These are phyloP conservation scores for Nerophis ophidion DNA, from an alignment of 2,113 vertebrate species.

Conservation along the genomic window DNA sequence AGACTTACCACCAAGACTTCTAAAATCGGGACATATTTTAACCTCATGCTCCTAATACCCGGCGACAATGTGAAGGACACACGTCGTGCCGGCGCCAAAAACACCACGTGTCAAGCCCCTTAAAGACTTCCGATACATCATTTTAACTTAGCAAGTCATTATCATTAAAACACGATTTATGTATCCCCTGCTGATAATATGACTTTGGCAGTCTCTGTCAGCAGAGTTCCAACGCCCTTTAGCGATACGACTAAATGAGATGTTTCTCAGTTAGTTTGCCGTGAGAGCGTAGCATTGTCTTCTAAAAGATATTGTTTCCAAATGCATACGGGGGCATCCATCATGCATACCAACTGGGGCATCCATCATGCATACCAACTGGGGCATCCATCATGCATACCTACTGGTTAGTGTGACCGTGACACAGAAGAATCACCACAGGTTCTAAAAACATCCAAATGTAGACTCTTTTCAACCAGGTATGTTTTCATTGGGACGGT, in stretches of 20 bases:
- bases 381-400: neutral
- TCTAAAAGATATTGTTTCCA: neutral
- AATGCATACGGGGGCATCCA: neutral
- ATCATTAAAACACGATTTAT: constrained; percentile 1
- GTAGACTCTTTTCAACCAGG: too few relatives aligned
- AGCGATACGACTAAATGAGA: neutral
- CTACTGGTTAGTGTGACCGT: neutral
- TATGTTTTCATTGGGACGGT: too few relatives aligned
- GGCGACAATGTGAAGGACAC: neutral
- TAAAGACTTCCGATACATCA: neutral
- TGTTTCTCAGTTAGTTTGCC: too few relatives aligned
- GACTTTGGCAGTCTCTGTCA: neutral
- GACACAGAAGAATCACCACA: too few relatives aligned
- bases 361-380: neutral
- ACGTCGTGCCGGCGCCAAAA: neutral
- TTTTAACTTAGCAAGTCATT: constrained; percentile 3
- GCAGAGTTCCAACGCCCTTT: neutral
- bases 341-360: neutral
- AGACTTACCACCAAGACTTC: neutral
- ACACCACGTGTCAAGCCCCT: neutral
- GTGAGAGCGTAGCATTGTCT: neutral
- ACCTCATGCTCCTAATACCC: neutral
- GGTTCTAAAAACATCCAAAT: too few relatives aligned
- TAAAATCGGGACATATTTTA: neutral
- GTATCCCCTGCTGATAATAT: neutral